Base-by-base conservation (phyloP, 2,113 vertebrate species). In the Chrysemys picta region DNA sequence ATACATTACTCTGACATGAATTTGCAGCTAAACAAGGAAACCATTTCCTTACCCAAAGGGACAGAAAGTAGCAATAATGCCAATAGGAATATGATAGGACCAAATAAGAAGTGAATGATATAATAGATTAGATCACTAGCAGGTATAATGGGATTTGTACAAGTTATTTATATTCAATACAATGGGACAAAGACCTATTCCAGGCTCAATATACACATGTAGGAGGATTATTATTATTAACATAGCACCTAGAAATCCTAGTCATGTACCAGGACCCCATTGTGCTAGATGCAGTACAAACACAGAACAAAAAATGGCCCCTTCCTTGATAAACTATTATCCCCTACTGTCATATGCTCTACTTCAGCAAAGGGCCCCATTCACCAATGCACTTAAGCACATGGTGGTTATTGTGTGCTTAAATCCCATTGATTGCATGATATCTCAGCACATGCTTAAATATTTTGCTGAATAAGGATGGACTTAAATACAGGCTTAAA, bases 1-100 rank as follows among this genome's bases (percentile, higher is more conserved):
- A 93, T 94, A 93, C 2, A 85, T 96, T 95, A 79, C 4, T 42
- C 22, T 97, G 90, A 57, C 56, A 89, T 35, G 38, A 95, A 22
- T 94, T 94, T 96, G 54, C 54, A 89, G 59, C 47, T 93, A 22
- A 95, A 86, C 82, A 49, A 85, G 69, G 90, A 95, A 95, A 88
- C 87, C 2, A 10, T 56, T 35, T 38, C 25, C 31, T 93, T 94
- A 52, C 69, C 13, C 49, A 57, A 75, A 76, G 89, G 86, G 89
- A 57, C 5, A 89, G 35, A 81, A 93, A 62, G 14, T 80, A 38
- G 49, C 76, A 87, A 4, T 47, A 93, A 4, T 88, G 80, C 54
- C 79, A 79, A 62, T 56, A 42, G 54, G 72, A 93, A 59, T 31
- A 24, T 59, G 57, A 9, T 57, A 72, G 65, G n/a, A 47, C 22